These are phyloP conservation scores for Heliconius sara DNA, from an alignment of 2,888 invertebrate species.

Conservation along the genomic window DNA sequence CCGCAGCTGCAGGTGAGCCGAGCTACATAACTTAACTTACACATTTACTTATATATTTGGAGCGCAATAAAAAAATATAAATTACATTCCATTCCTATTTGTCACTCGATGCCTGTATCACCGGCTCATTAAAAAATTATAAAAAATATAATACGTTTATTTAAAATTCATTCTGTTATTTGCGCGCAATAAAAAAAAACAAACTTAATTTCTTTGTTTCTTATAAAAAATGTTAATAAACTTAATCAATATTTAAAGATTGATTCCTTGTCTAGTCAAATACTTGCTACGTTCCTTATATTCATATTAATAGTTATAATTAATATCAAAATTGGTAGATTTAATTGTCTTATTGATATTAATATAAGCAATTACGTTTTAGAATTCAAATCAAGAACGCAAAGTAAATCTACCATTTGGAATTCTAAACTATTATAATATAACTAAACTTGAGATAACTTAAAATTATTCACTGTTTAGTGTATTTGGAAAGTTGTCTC, in stretches of 20 bases:
- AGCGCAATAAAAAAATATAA: background rate
- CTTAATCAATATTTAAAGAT: background rate
- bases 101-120: background rate
- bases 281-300: background rate
- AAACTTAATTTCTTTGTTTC: background rate
- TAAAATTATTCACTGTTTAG: background rate
- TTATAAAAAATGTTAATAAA: background rate
- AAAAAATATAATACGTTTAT: background rate
- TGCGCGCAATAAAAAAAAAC: background rate
- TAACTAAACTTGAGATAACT: conserved; percentile 1
- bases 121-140: background rate
- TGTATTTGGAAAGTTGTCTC: background rate
- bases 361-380: background rate
- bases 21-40: background rate
- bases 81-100: background rate
- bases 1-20: conserved; percentile 68
- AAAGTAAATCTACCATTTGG: background rate
- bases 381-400: no score
- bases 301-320: background rate
- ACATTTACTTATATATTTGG: background rate
- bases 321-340: background rate
- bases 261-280: background rate
- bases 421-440: background rate
- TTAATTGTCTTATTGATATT: background rate
- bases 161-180: background rate